Conservation (phyloP, 2,113 vertebrate species). For the Procavia capensis region DNA sequence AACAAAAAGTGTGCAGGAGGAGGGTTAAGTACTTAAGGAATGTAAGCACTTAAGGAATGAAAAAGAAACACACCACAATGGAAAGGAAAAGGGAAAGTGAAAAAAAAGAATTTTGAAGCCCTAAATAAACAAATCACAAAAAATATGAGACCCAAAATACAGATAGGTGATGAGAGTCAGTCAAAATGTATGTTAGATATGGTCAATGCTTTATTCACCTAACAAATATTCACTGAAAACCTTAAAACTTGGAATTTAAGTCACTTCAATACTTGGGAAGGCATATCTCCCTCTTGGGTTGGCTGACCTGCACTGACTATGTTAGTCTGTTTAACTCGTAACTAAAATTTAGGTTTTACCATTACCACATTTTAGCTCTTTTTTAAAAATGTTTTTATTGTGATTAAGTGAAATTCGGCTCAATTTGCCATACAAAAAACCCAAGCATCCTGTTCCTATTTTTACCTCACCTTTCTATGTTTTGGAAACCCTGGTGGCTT, state of each 20-base stretch:
- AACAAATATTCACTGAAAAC: slow-evolving; percentile 12
- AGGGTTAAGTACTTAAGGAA: too few species aligned
- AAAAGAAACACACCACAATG: background rate
- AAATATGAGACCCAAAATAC: background rate
- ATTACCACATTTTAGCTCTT: background rate
- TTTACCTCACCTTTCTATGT: background rate
- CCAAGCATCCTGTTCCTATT: too few species aligned
- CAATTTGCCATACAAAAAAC: too few species aligned
- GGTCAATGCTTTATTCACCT: background rate
- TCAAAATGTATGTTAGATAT: background rate
- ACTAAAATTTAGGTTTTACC: background rate
- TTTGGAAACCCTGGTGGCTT: too few species aligned
- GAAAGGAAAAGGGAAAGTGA: slow-evolving; percentile 19
- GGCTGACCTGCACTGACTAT: background rate
- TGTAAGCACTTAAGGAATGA: background rate
- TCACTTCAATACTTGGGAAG: background rate
- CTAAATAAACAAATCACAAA: slow-evolving; percentile 6
- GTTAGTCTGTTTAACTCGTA: background rate
- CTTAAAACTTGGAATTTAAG: too few species aligned
- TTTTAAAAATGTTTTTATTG: too few species aligned
- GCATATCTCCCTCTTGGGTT: background rate
- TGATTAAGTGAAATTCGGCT: too few species aligned
- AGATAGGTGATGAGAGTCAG: background rate
- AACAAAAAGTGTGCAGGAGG: too few species aligned
- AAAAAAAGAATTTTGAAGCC: background rate